phyloP scores from a whole-genome alignment of 2,113 vertebrate genomes.

The Acinonyx jubatus region DNA sequence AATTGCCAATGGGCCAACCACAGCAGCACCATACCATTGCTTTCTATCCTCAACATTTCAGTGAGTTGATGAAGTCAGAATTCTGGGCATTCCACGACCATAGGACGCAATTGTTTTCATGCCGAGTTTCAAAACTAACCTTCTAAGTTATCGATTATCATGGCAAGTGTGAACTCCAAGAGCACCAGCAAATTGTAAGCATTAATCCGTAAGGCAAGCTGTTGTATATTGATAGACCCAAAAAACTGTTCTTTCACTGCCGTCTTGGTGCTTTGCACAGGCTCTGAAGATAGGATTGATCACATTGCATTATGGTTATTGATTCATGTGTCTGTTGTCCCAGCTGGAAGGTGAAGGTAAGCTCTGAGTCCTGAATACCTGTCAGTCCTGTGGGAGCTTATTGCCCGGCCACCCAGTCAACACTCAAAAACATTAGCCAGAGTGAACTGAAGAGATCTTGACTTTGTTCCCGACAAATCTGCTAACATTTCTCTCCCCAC shows the following conservation, averaged over 20 bases:
- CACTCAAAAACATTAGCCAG: neutral
- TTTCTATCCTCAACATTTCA: neutral
- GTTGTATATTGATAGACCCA: neutral
- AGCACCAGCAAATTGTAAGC: neutral
- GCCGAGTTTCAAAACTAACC: neutral
- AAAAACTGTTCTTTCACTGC: neutral
- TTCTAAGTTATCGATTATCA: neutral
- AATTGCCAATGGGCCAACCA: fast-evolving
- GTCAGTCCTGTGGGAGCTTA: neutral
- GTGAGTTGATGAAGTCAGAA: neutral
- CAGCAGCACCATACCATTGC: neutral
- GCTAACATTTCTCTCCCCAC: neutral
- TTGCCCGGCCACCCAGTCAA: neutral
- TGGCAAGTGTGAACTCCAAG: neutral
- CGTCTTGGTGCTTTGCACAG: neutral
- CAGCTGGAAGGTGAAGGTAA: neutral
- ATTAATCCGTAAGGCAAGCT: neutral
- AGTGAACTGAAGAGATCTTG: conserved; percentile 22
- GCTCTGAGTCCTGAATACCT: neutral
- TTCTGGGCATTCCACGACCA: neutral
- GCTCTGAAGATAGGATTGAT: neutral
- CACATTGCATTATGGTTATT: neutral
- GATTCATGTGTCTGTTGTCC: neutral
- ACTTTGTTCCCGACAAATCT: neutral
- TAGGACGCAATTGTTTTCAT: neutral